Percentiles rank a stretch among this genome's conserved stretches.
These are phyloP conservation scores for Oceanodroma tethys DNA, from an alignment of 2,113 vertebrate genomes.

Conservation along the genomic window DNA sequence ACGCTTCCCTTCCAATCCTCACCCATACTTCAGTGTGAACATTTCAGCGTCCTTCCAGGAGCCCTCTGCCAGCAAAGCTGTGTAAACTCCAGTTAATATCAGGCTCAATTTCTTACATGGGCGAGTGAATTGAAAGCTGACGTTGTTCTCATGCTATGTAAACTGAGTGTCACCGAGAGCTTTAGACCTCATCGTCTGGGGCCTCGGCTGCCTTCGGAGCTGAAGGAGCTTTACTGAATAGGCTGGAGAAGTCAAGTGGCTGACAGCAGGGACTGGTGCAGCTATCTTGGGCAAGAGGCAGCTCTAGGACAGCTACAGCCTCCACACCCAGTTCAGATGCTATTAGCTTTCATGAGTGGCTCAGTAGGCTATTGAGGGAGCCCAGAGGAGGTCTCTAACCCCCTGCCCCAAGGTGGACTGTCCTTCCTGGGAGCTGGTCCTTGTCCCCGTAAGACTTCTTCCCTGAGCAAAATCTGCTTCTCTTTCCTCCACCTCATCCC, in stretches of 20 bases:
- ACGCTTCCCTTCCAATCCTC: constrained; percentile 3
- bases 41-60: neutral
- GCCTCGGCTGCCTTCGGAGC: rapidly evolving
- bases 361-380: neutral
- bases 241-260: neutral
- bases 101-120: neutral
- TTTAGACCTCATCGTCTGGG: neutral
- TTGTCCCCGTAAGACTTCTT: neutral
- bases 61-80: constrained; percentile 36
- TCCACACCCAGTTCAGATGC: rapidly evolving
- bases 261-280: neutral
- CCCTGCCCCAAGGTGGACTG: neutral
- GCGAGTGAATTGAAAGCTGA: neutral
- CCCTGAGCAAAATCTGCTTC: neutral
- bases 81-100: constrained; percentile 11
- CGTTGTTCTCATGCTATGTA: neutral
- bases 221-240: constrained; percentile 8
- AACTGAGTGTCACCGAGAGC: constrained; percentile 9
- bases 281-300: neutral
- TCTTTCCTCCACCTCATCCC: neutral
- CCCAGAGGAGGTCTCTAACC: neutral
- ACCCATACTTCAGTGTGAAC: neutral
- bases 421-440: neutral
- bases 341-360: neutral
- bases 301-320: neutral